Conservation (phyloP, 2,113 vertebrate species). For the Procavia capensis region DNA sequence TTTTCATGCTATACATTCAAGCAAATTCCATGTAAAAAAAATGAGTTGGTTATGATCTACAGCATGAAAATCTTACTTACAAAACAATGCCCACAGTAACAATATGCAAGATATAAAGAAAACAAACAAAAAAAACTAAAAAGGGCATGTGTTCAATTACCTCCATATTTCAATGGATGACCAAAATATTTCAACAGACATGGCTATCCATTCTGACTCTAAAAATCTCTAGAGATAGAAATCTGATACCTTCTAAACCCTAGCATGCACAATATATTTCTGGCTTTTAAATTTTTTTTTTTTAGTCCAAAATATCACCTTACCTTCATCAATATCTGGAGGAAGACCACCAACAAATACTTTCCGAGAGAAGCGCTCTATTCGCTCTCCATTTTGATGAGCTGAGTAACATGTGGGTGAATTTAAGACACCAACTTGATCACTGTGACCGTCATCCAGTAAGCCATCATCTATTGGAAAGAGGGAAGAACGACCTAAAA, state of each 20-base stretch:
- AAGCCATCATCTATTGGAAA: conserved; percentile 98
- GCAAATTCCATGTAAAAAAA: not conserved
- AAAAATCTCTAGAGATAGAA: not conserved
- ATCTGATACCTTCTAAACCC: not conserved
- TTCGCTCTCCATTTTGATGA: conserved; percentile 96
- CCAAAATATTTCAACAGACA: not conserved
- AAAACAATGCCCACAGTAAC: not conserved
- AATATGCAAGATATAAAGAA: not conserved
- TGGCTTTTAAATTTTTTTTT: not conserved
- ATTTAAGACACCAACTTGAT: conserved; percentile 95
- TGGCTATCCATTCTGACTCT: not conserved
- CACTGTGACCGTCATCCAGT: conserved; percentile 95
- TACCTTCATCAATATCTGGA: conserved; percentile 98
- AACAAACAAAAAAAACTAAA: not conserved
- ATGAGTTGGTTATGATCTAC: not conserved
- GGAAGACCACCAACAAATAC: conserved; percentile 98
- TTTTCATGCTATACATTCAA: not conserved
- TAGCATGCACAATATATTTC: not conserved
- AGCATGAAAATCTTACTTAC: not conserved
- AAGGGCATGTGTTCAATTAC: not conserved
- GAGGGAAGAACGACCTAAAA: conserved; percentile 95
- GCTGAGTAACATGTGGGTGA: conserved; percentile 94
- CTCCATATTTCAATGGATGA: not conserved
- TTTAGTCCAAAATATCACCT: conserved; percentile 55
- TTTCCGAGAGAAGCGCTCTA: conserved; percentile 98